phyloP scores from a whole-genome alignment of 2,797 vertebrate species.

The Hylomyscus alleni region DNA sequence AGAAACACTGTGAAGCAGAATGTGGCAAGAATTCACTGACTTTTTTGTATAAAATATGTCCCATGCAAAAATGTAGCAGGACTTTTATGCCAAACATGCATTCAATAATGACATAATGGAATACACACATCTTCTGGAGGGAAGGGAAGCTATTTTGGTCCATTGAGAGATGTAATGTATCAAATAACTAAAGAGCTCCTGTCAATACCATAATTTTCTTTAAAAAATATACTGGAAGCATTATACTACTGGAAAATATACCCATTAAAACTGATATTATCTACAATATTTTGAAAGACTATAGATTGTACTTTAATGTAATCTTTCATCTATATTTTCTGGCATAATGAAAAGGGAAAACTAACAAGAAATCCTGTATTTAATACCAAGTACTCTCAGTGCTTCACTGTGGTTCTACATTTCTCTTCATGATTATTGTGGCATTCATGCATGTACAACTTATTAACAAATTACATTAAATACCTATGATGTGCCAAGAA shows the following conservation, averaged over 20 bases:
- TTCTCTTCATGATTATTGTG: slow-evolving; percentile 17
- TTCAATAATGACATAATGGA: slow-evolving; percentile 84
- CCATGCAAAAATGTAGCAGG: slow-evolving; percentile 62
- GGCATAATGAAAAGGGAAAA: slow-evolving; percentile 44
- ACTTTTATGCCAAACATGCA: slow-evolving; percentile 80
- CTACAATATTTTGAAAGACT: slow-evolving; percentile 67
- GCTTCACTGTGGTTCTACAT: background rate
- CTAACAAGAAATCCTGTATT: background rate
- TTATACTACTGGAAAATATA: slow-evolving; percentile 76
- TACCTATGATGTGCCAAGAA: background rate
- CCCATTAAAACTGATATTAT: slow-evolving; percentile 78
- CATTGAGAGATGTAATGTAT: slow-evolving; percentile 77
- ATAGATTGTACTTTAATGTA: slow-evolving; percentile 64
- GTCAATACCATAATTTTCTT: slow-evolving; percentile 82
- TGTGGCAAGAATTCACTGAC: slow-evolving; percentile 59
- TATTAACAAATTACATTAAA: background rate
- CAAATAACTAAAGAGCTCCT: slow-evolving; percentile 82
- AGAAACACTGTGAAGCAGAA: background rate
- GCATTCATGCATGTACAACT: background rate
- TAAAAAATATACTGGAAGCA: slow-evolving; percentile 79
- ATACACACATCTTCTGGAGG: slow-evolving; percentile 73
- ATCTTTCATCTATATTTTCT: slow-evolving; percentile 35
- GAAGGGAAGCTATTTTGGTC: slow-evolving; percentile 75
- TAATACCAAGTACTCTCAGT: background rate
- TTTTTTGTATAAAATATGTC: slow-evolving; percentile 62